Percentiles rank a stretch among this genome's conserved stretches.
These are phyloP conservation scores for Lutraria lutraria DNA, from an alignment of 2,888 invertebrate genomes.

Conservation along the genomic window DNA sequence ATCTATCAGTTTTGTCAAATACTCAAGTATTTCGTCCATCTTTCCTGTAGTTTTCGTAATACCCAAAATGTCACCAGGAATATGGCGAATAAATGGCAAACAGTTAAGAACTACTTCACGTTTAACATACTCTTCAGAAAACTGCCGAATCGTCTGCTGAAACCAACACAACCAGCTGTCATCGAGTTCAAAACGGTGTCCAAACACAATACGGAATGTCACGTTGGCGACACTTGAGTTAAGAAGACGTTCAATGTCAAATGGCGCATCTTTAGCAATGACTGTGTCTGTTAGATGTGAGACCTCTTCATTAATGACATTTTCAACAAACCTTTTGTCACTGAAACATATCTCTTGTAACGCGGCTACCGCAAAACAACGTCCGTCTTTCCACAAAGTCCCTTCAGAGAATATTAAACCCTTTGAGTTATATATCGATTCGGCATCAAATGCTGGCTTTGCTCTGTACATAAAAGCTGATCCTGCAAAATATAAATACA, in stretches of 20 bases:
- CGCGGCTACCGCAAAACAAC: slow-evolving; percentile 29
- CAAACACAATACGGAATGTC: slow-evolving; percentile 40
- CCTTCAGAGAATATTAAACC: slow-evolving; percentile 39
- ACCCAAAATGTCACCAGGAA: slow-evolving; percentile 32
- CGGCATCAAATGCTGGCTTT: slow-evolving; percentile 12
- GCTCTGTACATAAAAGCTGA: slow-evolving; percentile 37
- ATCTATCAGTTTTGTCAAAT: slow-evolving; percentile 21
- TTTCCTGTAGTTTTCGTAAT: slow-evolving; percentile 15
- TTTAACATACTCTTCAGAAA: slow-evolving; percentile 28
- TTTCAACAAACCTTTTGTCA: slow-evolving; percentile 43
- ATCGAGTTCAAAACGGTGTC: slow-evolving; percentile 47
- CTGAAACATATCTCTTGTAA: slow-evolving; percentile 51
- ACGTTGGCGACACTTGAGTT: slow-evolving; percentile 50
- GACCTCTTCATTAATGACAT: slow-evolving; percentile 40
- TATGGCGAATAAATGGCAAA: slow-evolving; percentile 26
- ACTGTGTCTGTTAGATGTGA: slow-evolving; percentile 23
- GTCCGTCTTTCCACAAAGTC: slow-evolving; percentile 53
- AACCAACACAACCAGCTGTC: slow-evolving; percentile 32
- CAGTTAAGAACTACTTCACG: slow-evolving; percentile 36
- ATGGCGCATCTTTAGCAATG: neutral
- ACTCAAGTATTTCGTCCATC: slow-evolving; percentile 8
- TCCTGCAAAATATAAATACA: neutral
- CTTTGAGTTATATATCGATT: slow-evolving; percentile 8
- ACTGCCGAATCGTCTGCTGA: neutral
- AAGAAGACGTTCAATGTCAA: slow-evolving; percentile 43